Conservation (phyloP, 2,797 vertebrate genomes). For the Thunnus albacares region DNA sequence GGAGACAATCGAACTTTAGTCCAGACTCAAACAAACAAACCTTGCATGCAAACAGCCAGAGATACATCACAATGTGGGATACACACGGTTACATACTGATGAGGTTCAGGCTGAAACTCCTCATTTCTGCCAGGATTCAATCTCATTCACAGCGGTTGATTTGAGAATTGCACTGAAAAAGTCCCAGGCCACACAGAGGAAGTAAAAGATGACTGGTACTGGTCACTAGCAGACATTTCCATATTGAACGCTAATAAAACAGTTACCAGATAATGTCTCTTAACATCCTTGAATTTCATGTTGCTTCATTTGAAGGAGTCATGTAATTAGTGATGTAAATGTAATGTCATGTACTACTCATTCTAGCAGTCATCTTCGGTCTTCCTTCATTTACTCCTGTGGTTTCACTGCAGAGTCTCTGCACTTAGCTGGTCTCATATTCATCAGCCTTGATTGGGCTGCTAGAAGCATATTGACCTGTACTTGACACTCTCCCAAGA, state of each 20-base stretch:
- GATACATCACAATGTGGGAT: background rate
- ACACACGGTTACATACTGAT: background rate
- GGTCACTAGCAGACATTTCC: slow-evolving; percentile 3
- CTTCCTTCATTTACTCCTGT: slow-evolving; percentile 40
- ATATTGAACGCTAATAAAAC: slow-evolving; percentile 25
- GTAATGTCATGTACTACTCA: slow-evolving; percentile 48
- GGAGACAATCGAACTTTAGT: background rate
- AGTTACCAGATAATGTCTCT: slow-evolving; percentile 8
- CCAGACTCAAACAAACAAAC: background rate
- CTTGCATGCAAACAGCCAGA: background rate
- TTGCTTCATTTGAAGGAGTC: slow-evolving; percentile 34
- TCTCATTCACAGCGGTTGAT: slow-evolving; percentile 2
- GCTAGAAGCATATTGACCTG: slow-evolving; percentile 75
- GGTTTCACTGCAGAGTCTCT: slow-evolving; percentile 37
- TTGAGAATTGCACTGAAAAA: background rate
- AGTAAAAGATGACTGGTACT: background rate
- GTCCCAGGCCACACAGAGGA: background rate
- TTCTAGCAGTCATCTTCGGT: slow-evolving; percentile 15
- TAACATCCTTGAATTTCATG: slow-evolving; percentile 5
- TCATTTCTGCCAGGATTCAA: slow-evolving; percentile 4
- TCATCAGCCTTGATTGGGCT: slow-evolving; percentile 76
- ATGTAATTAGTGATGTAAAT: too few relatives aligned
- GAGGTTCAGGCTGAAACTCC: background rate
- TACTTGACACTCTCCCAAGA: slow-evolving; percentile 73
- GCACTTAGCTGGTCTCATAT: slow-evolving; percentile 54